Base-by-base conservation (phyloP, 2,113 vertebrate species). In the Sardina pilchardus region DNA sequence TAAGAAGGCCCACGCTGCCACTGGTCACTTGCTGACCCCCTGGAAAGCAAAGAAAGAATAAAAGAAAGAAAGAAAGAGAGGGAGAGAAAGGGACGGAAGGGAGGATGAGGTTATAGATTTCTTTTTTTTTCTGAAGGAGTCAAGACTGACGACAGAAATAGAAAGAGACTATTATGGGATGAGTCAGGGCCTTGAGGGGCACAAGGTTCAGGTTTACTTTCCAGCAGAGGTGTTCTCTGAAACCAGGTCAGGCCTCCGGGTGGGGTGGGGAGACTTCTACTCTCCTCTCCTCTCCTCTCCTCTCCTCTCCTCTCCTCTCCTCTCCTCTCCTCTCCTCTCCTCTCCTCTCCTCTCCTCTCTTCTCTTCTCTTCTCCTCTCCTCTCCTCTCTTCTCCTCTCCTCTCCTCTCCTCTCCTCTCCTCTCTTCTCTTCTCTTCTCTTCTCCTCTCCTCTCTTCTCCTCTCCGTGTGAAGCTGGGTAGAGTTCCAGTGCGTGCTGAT, bases 181-280 rank as follows among this genome's bases (percentile, higher is more conserved):
- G 67, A 36, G 71, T 34, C 30, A 36, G 30, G 63, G 6, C 30
- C 71, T 36, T 78, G 71, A 36, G 34, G 71, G 30, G 71, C 71
- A 36, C 30, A 78, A 78, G 71, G 71, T 78, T 78, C 71, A 78
- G 71, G 71, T 78, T 78, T 78, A 78, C 30, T 78, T 78, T 34
- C 71, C 71, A 30, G 16, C 30, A 34, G 71, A 78, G 71, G 30
- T 78, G 71, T 36, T 36, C 71, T 78, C 71, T 78, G 26, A 17
- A 78, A 78, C 71, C 71, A 78, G 71, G 71, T 78, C 30, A 78
- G 30, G 5, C 3, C 67, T 75, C 14, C 36, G 30, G 21, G 6
- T 3, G 21, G 53, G 53, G 53, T 21, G 53, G 19, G 53, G 53
- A 59, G 53, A 17, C 50, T 53, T 19, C 50, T 59, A 12, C 17